These are phyloP conservation scores for Leucania comma DNA, from an alignment of 2,888 invertebrate species.

Conservation along the genomic window DNA sequence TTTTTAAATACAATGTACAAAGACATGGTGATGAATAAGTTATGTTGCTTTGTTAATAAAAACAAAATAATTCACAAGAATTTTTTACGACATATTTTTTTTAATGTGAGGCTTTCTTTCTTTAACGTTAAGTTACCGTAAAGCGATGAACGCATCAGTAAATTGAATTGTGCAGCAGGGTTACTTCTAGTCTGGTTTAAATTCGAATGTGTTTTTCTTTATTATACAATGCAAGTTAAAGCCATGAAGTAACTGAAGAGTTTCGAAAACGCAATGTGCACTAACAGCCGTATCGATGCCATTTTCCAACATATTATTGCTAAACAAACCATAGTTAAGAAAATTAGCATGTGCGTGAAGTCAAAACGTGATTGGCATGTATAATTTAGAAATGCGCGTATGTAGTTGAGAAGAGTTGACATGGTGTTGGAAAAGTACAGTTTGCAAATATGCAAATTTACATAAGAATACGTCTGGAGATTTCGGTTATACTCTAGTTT, in stretches of 20 bases:
- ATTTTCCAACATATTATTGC: conserved; percentile 37
- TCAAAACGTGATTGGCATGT: conserved; percentile 57
- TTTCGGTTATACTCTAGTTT: conserved; percentile 7
- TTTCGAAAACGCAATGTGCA: conserved; percentile 33
- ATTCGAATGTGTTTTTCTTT: conserved; percentile 32
- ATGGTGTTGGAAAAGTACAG: conserved; percentile 38
- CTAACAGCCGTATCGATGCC: conserved; percentile 28
- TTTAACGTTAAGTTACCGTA: conserved; percentile 33
- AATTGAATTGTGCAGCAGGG: conserved; percentile 25
- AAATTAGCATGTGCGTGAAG: conserved; percentile 55
- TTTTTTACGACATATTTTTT: neutral
- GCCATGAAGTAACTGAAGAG: conserved; percentile 9
- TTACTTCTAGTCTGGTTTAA: conserved; percentile 49
- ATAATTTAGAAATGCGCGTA: conserved; percentile 57
- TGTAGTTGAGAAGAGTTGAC: conserved; percentile 29
- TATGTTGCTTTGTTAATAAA: neutral
- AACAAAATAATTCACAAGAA: neutral
- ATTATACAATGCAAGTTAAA: conserved; percentile 19
- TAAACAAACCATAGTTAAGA: conserved; percentile 50
- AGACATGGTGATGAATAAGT: neutral
- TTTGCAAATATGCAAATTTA: conserved; percentile 28
- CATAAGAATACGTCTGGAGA: conserved; percentile 23
- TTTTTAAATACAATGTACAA: neutral
- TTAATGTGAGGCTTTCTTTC: conserved; percentile 42
- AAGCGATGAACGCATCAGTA: conserved; percentile 28